Evolutionary conservation across 2,113 vertebrate genomes (phyloP).

Genomic region (Cynocephalus volans): DNA sequence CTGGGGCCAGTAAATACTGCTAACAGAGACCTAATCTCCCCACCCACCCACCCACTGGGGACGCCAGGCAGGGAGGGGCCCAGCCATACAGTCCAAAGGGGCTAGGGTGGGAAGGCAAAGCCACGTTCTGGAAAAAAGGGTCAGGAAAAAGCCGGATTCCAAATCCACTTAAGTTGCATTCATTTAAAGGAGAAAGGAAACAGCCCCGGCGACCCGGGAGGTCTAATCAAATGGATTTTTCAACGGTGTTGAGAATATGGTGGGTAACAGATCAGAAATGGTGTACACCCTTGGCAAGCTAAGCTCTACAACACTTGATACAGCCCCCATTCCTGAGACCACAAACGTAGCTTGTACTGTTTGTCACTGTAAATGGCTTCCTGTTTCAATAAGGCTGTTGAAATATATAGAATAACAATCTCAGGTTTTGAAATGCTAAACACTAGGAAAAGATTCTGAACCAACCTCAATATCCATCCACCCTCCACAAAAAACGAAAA

Average conservation of each 20-base stretch:
- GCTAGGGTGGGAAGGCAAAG: neutral
- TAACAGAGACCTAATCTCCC: neutral
- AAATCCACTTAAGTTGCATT: constrained; percentile 2
- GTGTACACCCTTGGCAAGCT: neutral
- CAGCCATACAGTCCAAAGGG: neutral
- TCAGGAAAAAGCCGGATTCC: neutral
- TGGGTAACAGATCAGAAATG: neutral
- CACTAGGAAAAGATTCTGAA: neutral
- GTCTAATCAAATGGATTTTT: neutral
- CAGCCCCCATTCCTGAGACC: neutral
- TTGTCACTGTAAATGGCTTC: neutral
- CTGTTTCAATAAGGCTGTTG: neutral
- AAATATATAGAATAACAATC: neutral
- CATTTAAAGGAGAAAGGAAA: neutral
- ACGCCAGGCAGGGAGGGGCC: neutral
- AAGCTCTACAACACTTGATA: neutral
- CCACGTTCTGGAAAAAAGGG: neutral
- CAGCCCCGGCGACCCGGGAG: neutral
- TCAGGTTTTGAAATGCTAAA: neutral
- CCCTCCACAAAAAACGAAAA: neutral
- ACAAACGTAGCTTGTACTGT: rapidly evolving
- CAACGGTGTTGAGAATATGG: neutral
- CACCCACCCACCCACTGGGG: neutral
- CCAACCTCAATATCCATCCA: neutral
- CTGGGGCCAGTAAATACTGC: neutral